These are phyloP conservation scores for Beris chalybata DNA, from an alignment of 2,888 invertebrate species.

Conservation along the genomic window DNA sequence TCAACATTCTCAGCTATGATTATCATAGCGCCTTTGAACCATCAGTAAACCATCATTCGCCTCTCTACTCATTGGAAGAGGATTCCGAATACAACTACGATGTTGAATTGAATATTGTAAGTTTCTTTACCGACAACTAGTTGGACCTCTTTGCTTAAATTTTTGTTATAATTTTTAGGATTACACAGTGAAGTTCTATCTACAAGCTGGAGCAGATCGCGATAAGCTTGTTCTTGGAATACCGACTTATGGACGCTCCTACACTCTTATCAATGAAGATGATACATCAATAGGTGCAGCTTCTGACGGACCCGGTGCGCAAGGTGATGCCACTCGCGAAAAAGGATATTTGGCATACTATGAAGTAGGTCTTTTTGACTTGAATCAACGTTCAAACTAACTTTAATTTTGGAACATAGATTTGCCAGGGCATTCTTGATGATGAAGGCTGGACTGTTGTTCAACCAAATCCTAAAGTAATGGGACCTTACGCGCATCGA, in stretches of 20 bases:
- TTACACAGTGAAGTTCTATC: slow-evolving; percentile 80
- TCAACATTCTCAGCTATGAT: slow-evolving; percentile 89
- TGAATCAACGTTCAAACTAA: not conserved
- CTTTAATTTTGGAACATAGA: slow-evolving; percentile 58
- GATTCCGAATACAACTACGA: slow-evolving; percentile 86
- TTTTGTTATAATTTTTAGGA: slow-evolving; percentile 62
- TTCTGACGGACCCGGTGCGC: slow-evolving; percentile 86
- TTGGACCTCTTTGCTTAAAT: no score
- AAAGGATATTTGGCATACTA: slow-evolving; percentile 92
- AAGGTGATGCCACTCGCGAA: slow-evolving; percentile 88
- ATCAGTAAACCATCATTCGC: slow-evolving; percentile 88
- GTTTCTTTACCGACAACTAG: slow-evolving; percentile 48
- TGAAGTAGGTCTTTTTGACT: slow-evolving; percentile 65
- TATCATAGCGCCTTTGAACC: slow-evolving; percentile 92
- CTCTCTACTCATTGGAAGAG: slow-evolving; percentile 76
- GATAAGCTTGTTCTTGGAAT: slow-evolving; percentile 83
- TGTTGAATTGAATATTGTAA: slow-evolving; percentile 84
- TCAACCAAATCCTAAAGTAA: slow-evolving; percentile 76
- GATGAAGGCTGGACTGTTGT: slow-evolving; percentile 78
- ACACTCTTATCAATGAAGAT: slow-evolving; percentile 83
- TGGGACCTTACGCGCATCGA: slow-evolving; percentile 87
- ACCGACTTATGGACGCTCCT: slow-evolving; percentile 88
- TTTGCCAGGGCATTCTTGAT: slow-evolving; percentile 78
- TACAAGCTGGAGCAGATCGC: slow-evolving; percentile 76
- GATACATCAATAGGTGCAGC: slow-evolving; percentile 85